phyloP scores from a whole-genome alignment of 2,888 invertebrate species.

The Charanyca ferruginea region DNA sequence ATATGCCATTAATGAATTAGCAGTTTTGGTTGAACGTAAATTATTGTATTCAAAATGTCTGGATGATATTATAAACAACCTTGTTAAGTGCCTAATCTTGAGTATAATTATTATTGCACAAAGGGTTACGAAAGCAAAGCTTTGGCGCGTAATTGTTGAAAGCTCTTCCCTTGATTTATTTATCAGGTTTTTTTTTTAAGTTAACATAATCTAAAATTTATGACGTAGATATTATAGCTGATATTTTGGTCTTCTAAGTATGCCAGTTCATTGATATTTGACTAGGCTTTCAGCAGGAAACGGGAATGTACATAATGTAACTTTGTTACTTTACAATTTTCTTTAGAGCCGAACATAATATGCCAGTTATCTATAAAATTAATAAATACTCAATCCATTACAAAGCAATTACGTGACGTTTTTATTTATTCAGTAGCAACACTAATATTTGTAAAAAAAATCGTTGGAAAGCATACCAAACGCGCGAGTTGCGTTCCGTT shows the following conservation, averaged over 20 bases:
- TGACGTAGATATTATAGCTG: background rate
- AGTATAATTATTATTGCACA: background rate
- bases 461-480: slow-evolving; percentile 82
- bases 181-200: too few relatives aligned
- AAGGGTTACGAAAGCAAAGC: background rate
- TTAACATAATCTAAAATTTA: background rate
- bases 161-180: too few relatives aligned
- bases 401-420: slow-evolving; percentile 24
- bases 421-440: slow-evolving; percentile 32
- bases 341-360: background rate
- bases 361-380: slow-evolving; percentile 2
- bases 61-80: too few relatives aligned
- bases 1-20: background rate
- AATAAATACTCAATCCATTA: slow-evolving; percentile 5
- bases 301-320: background rate
- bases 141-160: slow-evolving; percentile 20
- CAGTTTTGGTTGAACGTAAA: background rate
- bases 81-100: too few relatives aligned
- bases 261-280: background rate
- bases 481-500: slow-evolving; percentile 79
- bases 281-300: slow-evolving; percentile 13
- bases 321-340: slow-evolving; percentile 4
- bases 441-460: slow-evolving; percentile 61
- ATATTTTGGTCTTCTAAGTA: background rate
- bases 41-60: background rate